phyloP scores from a whole-genome alignment of 2,888 invertebrate species.

The Apotomis betuletana region DNA sequence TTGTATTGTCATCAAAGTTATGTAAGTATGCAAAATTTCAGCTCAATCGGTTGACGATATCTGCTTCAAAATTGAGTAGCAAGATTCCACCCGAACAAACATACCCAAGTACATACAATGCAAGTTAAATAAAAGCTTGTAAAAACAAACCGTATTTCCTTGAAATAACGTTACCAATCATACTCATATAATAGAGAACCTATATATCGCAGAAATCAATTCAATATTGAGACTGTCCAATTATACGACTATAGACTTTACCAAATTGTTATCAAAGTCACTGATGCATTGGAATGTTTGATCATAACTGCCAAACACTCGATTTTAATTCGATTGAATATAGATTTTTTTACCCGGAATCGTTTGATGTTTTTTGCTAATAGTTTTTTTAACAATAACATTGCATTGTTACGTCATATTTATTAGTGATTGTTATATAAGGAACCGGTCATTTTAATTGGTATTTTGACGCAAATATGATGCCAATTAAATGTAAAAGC shows the following conservation, averaged over 20 bases:
- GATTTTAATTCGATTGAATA: constrained; percentile 1
- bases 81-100: too few species aligned
- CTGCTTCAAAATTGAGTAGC: too few species aligned
- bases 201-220: too few species aligned
- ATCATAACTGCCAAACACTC: too few species aligned
- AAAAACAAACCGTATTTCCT: background rate
- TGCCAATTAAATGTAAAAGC: background rate
- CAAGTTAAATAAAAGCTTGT: too few species aligned
- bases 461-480: background rate
- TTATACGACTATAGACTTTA: background rate
- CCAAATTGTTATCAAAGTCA: background rate
- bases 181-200: too few species aligned
- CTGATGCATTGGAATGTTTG: background rate
- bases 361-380: constrained; percentile 5
- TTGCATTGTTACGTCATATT: background rate
- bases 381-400: constrained; percentile 2
- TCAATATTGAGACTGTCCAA: background rate
- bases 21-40: too few species aligned
- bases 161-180: background rate
- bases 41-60: too few species aligned
- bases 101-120: too few species aligned
- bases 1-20: too few species aligned
- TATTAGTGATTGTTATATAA: constrained; percentile 1
- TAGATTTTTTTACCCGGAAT: constrained; percentile 19
- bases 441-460: constrained; percentile 1